A percentile compares a stretch with the other conserved stretches of the same genome.
Conservation (phyloP, 2,888 invertebrate genomes). For the Dolichopus griseipennis region DNA sequence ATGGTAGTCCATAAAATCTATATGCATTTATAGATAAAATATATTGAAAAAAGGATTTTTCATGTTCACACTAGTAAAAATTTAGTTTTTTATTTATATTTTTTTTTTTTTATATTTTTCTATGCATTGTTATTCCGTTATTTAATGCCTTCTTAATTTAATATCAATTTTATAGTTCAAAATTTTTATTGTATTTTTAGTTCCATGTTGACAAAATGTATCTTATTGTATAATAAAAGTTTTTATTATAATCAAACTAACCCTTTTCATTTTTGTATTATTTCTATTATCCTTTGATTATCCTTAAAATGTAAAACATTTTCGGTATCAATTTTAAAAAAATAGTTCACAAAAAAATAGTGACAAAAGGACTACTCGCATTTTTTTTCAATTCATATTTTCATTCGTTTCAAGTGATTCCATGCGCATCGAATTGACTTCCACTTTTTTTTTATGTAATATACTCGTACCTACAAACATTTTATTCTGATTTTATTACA, state of each 20-base stretch:
- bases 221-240: too few relatives aligned
- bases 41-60: neutral
- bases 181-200: neutral
- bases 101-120: too few relatives aligned
- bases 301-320: conserved; percentile 2
- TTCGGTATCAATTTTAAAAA: neutral
- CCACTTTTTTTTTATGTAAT: neutral
- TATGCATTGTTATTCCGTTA: too few relatives aligned
- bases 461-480: neutral
- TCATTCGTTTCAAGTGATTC: conserved; percentile 2
- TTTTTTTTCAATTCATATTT: neutral
- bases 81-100: neutral
- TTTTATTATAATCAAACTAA: neutral
- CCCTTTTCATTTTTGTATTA: neutral
- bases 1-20: too few relatives aligned
- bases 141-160: neutral
- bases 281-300: neutral
- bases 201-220: too few relatives aligned
- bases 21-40: too few relatives aligned
- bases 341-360: neutral
- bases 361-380: neutral
- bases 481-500: neutral
- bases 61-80: neutral
- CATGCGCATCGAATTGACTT: conserved; percentile 6
- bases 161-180: neutral